Evolutionary conservation across 2,113 vertebrate genomes (phyloP).

Genomic region (Perognathus longimembris): DNA sequence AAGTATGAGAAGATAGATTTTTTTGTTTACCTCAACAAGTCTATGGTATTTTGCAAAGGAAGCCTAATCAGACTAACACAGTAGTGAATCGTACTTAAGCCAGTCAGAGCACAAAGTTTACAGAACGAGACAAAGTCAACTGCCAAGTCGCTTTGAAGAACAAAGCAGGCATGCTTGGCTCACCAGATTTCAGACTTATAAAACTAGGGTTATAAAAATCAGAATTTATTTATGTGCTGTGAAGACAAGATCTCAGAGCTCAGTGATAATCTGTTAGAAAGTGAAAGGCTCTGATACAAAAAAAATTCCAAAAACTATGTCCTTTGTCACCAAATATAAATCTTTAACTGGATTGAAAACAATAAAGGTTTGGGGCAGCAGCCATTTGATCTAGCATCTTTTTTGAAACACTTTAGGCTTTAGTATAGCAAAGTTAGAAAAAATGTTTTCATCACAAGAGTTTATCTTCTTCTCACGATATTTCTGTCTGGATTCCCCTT

Average conservation of each 20-base stretch:
- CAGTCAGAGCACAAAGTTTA: background rate
- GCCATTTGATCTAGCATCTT: background rate
- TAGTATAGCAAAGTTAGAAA: background rate
- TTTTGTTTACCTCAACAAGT: background rate
- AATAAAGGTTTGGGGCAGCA: no score
- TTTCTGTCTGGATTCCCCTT: constrained; percentile 27
- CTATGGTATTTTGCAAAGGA: background rate
- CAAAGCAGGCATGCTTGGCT: background rate
- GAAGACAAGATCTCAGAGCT: background rate
- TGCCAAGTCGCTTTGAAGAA: background rate
- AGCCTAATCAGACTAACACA: background rate
- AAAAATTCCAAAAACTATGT: background rate
- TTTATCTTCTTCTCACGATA: background rate
- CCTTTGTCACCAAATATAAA: background rate
- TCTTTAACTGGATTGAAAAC: background rate
- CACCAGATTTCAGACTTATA: background rate
- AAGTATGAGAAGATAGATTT: constrained; percentile 2
- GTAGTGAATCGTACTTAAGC: background rate
- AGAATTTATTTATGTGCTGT: background rate
- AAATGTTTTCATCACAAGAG: constrained; percentile 3
- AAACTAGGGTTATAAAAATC: background rate
- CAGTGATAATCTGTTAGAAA: background rate
- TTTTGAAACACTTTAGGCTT: background rate
- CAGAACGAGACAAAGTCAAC: background rate
- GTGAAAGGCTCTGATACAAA: background rate